These are phyloP conservation scores for Eupithecia vulgata DNA, from an alignment of 2,888 invertebrate species.

Conservation along the genomic window DNA sequence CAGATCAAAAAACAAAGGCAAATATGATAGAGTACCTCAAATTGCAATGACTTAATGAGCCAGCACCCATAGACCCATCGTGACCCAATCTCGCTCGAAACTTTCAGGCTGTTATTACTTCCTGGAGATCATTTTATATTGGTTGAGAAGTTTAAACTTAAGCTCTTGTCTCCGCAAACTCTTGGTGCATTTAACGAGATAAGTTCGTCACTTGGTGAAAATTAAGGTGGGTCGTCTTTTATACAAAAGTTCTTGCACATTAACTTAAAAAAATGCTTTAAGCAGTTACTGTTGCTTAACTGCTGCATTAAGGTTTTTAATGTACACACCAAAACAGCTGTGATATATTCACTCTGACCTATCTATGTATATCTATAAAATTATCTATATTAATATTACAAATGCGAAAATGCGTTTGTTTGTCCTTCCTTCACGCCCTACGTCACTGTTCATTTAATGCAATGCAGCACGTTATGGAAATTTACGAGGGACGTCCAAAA, in stretches of 20 bases:
- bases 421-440: no score
- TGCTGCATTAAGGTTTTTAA: no score
- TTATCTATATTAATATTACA: no score
- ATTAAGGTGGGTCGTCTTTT: slow-evolving; percentile 38
- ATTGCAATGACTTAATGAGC: slow-evolving; percentile 51
- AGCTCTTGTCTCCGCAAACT: slow-evolving; percentile 65
- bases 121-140: slow-evolving; percentile 48
- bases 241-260: neutral
- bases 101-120: slow-evolving; percentile 37
- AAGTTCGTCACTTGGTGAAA: slow-evolving; percentile 66
- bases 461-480: no score
- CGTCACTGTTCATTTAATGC: no score
- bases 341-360: no score
- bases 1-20: slow-evolving; percentile 46
- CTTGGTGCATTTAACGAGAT: slow-evolving; percentile 77
- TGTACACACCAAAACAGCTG: no score
- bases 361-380: no score
- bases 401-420: no score
- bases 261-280: no score
- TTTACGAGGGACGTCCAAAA: no score
- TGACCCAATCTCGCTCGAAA: slow-evolving; percentile 29
- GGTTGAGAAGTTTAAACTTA: slow-evolving; percentile 57
- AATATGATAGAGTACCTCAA: slow-evolving; percentile 58
- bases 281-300: no score
- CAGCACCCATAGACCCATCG: slow-evolving; percentile 46